phyloP scores from a whole-genome alignment of 2,113 vertebrate species.

The Syngnathus scovelli region DNA sequence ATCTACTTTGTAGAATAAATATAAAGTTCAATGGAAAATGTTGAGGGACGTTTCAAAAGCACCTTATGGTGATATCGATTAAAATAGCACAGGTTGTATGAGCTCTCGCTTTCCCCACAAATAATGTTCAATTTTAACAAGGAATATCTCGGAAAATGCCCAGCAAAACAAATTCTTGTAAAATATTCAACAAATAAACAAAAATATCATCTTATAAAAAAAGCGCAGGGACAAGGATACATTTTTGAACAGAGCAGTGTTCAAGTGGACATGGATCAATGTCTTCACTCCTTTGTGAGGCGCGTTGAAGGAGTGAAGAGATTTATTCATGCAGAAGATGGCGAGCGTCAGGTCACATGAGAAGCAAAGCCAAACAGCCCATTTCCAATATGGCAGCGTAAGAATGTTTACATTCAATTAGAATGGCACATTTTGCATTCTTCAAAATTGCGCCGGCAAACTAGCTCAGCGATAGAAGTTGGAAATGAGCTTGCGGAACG shows the following conservation, averaged over 20 bases:
- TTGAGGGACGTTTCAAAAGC: not conserved
- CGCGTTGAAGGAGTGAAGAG: conserved; percentile 50
- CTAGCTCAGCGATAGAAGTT: conserved; percentile 12
- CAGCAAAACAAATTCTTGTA: not conserved
- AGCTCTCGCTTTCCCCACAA: not conserved
- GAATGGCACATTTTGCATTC: not conserved
- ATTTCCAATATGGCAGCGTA: conserved; percentile 43
- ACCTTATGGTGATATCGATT: not conserved
- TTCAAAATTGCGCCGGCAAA: not conserved
- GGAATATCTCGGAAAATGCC: too few species aligned
- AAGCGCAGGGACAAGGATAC: not conserved
- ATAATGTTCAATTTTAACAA: not conserved
- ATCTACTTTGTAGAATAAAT: not conserved
- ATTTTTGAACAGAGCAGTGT: not conserved
- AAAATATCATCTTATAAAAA: not conserved
- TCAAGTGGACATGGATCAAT: conserved; percentile 16
- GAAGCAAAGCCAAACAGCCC: conserved; percentile 42
- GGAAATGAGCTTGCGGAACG: conserved; percentile 75
- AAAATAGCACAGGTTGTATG: not conserved
- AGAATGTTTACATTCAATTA: not conserved
- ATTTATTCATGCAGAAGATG: conserved; percentile 26
- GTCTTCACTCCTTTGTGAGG: conserved; percentile 52
- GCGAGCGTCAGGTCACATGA: conserved; percentile 16
- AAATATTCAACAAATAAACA: not conserved
- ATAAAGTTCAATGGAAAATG: not conserved